These are phyloP conservation scores for Peromyscus polionotus DNA, from an alignment of 2,113 vertebrate species.

Conservation along the genomic window DNA sequence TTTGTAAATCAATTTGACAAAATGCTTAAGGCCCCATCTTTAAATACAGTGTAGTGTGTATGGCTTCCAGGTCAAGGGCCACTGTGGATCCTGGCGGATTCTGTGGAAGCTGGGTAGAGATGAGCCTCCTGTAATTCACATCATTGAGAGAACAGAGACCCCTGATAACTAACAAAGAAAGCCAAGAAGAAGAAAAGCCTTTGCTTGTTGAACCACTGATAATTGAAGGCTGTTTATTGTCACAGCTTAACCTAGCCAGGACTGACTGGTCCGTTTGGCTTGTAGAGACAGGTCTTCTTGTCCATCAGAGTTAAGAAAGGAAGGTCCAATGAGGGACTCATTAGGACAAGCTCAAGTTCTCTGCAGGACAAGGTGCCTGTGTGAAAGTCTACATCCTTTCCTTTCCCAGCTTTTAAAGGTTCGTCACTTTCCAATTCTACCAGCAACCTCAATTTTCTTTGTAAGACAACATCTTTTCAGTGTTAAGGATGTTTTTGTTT, in stretches of 20 bases:
- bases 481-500: not conserved
- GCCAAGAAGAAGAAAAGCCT: not conserved
- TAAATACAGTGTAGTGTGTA: not conserved
- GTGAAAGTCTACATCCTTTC: not conserved
- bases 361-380: not conserved
- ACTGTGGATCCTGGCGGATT: not conserved
- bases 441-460: not conserved
- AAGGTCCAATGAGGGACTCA: not conserved
- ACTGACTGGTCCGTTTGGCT: not conserved
- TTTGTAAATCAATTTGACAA: constrained; percentile 40
- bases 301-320: not conserved
- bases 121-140: not conserved
- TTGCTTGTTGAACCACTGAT: not conserved
- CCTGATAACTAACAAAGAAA: not conserved
- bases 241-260: not conserved
- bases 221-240: not conserved
- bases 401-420: not conserved
- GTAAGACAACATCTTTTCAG: not conserved
- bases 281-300: no score
- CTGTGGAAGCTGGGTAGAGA: not conserved
- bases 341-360: not conserved
- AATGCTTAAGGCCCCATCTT: not conserved
- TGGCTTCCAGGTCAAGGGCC: not conserved
- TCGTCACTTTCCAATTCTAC: not conserved
- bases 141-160: not conserved